Percentiles rank a stretch among this genome's conserved stretches.
Evolutionary conservation across 2,888 invertebrate species (phyloP).

Genomic region (Melinaea menophilus): DNA sequence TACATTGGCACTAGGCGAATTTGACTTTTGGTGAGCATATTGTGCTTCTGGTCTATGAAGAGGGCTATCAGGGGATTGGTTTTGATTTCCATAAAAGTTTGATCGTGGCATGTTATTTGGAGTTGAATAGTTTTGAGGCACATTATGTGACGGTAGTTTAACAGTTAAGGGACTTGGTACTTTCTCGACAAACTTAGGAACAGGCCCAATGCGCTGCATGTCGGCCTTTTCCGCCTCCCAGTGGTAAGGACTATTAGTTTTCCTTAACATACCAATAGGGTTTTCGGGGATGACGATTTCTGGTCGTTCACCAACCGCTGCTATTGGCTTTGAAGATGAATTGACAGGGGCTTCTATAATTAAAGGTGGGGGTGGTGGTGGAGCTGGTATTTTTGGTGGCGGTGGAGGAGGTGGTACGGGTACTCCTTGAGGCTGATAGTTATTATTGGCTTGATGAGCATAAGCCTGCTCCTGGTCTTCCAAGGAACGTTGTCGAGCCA

Average conservation of each 20-base stretch:
- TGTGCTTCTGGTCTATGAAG: conserved; percentile 71
- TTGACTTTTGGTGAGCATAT: conserved; percentile 61
- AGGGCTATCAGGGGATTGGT: conserved; percentile 64
- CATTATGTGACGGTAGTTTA: conserved; percentile 67
- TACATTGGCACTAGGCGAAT: conserved; percentile 54
- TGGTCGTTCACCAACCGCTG: conserved; percentile 78
- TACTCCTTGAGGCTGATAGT: conserved; percentile 58
- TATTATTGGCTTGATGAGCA: conserved; percentile 45
- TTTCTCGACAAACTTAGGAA: conserved; percentile 70
- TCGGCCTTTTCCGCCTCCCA: conserved; percentile 80
- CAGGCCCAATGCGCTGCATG: conserved; percentile 66
- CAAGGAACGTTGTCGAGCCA: conserved; percentile 80
- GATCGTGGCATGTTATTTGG: conserved; percentile 52
- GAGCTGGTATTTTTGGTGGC: conserved; percentile 66
- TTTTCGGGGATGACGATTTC: conserved; percentile 87
- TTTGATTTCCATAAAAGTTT: conserved; percentile 51
- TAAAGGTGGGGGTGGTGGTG: conserved; percentile 80
- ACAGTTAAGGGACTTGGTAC: conserved; percentile 71
- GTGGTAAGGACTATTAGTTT: conserved; percentile 83
- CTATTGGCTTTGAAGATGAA: conserved; percentile 74
- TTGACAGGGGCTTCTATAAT: conserved; percentile 72
- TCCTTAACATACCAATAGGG: conserved; percentile 83
- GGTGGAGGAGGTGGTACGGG: conserved; percentile 66
- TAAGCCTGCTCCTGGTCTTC: conserved; percentile 75
- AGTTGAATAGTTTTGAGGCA: conserved; percentile 61